Conservation (phyloP, 1,140 invertebrate species). For the Ips nitidus region DNA sequence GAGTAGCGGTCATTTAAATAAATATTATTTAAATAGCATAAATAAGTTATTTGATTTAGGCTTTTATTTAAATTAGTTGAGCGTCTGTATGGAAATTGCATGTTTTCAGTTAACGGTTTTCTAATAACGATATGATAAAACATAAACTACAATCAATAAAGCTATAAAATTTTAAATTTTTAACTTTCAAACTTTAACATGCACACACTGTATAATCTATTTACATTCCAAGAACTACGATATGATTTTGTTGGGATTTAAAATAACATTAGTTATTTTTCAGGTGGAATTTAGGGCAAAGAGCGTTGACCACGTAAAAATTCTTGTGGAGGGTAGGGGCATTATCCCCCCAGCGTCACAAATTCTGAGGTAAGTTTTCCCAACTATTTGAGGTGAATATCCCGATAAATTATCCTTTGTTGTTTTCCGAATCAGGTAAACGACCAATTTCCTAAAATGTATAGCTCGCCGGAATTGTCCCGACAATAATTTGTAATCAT, state of each 20-base stretch:
- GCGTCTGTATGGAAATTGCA: neutral
- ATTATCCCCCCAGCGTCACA: constrained; percentile 13
- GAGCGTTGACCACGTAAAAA: constrained; percentile 34
- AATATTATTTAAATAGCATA: constrained; percentile 13
- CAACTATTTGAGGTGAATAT: constrained; percentile 12
- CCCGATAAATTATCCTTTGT: neutral
- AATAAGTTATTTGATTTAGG: constrained; percentile 3
- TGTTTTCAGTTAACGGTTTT: neutral
- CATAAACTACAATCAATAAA: no score
- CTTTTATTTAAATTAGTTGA: constrained; percentile 17
- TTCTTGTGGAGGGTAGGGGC: constrained; percentile 26
- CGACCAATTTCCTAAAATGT: neutral
- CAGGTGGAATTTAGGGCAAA: constrained; percentile 33
- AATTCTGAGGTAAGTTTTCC: constrained; percentile 31
- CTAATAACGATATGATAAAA: neutral
- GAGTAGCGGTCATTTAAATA: constrained; percentile 9
- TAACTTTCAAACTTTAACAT: no score
- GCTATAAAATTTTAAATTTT: no score
- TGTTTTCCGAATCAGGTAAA: neutral
- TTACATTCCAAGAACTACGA: no score
- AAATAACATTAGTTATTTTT: constrained; percentile 21
- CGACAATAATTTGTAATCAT: no score
- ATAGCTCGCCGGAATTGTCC: no score
- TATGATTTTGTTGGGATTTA: no score
- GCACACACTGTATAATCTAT: no score